Conservation (phyloP, 2,113 vertebrate species). For the Pterocles orientalis region DNA sequence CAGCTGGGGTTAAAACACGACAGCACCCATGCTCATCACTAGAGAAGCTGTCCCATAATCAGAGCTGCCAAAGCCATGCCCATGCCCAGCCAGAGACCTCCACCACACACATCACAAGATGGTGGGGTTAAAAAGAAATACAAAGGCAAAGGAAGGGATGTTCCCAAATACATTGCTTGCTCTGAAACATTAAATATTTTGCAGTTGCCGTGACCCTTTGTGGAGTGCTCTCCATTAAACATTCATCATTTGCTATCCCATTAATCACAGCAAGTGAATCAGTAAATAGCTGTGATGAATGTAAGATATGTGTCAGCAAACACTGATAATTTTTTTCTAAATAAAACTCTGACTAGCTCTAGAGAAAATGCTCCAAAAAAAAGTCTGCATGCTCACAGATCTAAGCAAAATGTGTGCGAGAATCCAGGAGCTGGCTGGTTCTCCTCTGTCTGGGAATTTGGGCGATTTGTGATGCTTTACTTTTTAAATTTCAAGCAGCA, state of each 20-base stretch:
- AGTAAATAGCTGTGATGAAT: constrained; percentile 15
- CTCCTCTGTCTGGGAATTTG: not conserved
- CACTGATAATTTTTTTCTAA: not conserved
- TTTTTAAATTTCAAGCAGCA: not conserved
- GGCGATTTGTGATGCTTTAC: not conserved
- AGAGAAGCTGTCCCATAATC: not conserved
- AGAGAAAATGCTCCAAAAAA: not conserved
- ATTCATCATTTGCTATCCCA: not conserved
- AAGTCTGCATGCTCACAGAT: not conserved
- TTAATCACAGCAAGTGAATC: not conserved
- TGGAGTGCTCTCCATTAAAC: not conserved
- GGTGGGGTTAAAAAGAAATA: not conserved
- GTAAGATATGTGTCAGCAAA: not conserved
- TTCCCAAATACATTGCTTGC: not conserved
- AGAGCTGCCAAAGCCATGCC: not conserved
- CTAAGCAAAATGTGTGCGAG: not conserved
- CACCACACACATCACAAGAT: not conserved
- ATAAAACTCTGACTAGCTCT: not conserved
- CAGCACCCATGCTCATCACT: not conserved
- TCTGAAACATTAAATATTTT: not conserved
- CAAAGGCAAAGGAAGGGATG: not conserved
- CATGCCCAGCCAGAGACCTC: not conserved
- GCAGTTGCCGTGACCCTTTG: not conserved
- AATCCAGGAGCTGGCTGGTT: not conserved
- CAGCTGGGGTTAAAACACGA: no score